Conservation (phyloP, 2,888 invertebrate genomes). For the Imbricaverruca yamaguchii region DNA sequence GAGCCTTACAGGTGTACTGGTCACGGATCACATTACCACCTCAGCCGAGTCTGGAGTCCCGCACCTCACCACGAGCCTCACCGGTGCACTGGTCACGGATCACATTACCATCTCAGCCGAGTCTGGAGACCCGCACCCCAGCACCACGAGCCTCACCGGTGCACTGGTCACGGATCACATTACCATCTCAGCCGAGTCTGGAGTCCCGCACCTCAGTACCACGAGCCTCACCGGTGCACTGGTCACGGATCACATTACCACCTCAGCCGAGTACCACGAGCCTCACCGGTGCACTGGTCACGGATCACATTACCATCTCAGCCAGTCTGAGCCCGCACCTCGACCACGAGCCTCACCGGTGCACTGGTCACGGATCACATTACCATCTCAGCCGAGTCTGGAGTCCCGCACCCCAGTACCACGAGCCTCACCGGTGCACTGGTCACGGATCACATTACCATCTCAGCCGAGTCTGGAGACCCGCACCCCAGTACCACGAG, state of each 20-base stretch:
- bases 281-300: slow-evolving; percentile 45
- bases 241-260: slow-evolving; percentile 36
- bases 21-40: slow-evolving; percentile 35
- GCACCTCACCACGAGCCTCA: slow-evolving; percentile 26
- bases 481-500: too few relatives aligned
- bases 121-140: too few relatives aligned
- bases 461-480: too few relatives aligned
- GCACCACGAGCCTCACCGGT: slow-evolving; percentile 37
- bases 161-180: slow-evolving; percentile 41
- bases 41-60: too few relatives aligned
- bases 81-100: slow-evolving; percentile 45
- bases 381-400: too few relatives aligned
- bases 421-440: slow-evolving; percentile 42
- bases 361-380: slow-evolving; percentile 41
- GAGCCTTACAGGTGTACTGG: slow-evolving; percentile 43
- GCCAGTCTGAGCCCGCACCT: too few relatives aligned
- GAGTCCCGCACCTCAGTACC: too few relatives aligned
- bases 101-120: too few relatives aligned
- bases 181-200: too few relatives aligned
- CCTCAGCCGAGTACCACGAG: too few relatives aligned
- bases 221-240: slow-evolving; percentile 42
- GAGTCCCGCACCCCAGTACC: too few relatives aligned
- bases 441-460: slow-evolving; percentile 36
- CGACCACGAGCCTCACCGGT: slow-evolving; percentile 37
- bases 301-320: too few relatives aligned